Percentiles rank a stretch among this genome's conserved stretches.
Evolutionary conservation across 2,113 vertebrate genomes (phyloP).

Genomic region (Chascanopsetta lugubris): DNA sequence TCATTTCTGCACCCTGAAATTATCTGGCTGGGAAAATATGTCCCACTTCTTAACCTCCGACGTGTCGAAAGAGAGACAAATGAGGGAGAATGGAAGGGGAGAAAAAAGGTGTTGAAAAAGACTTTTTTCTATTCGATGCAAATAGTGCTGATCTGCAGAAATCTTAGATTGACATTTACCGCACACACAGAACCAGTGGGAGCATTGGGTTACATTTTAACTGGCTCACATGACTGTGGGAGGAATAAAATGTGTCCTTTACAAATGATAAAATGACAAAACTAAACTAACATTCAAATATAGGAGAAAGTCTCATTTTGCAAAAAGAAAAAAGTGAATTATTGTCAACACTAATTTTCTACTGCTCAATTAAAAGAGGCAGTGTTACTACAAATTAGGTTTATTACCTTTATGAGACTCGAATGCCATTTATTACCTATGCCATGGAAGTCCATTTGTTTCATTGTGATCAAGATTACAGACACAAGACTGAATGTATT

Average conservation of each 20-base stretch:
- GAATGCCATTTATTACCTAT: too few species aligned
- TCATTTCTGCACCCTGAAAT: conserved; percentile 68
- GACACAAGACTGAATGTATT: too few species aligned
- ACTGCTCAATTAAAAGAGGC: background rate
- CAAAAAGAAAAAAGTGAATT: background rate
- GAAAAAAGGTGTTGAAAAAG: conserved; percentile 46
- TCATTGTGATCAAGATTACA: too few species aligned
- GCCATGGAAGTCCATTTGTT: too few species aligned
- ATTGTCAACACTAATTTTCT: background rate
- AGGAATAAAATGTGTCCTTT: too few species aligned
- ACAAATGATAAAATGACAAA: too few species aligned
- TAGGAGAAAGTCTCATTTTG: conserved; percentile 27
- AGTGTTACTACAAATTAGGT: background rate
- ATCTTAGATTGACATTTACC: conserved; percentile 14
- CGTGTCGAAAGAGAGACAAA: conserved; percentile 13
- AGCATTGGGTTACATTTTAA: too few species aligned
- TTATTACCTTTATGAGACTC: too few species aligned
- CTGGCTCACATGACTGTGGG: too few species aligned
- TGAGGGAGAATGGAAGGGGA: background rate
- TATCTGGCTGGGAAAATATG: conserved; percentile 62
- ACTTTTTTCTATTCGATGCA: conserved; percentile 45
- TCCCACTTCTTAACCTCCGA: conserved; percentile 49
- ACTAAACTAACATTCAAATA: too few species aligned
- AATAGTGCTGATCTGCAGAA: conserved; percentile 20
- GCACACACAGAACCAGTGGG: conserved; percentile 17